A percentile compares a stretch with the other conserved stretches of the same genome.
phyloP scores from a whole-genome alignment of 2,113 vertebrate genomes.

The Petromus typicus region DNA sequence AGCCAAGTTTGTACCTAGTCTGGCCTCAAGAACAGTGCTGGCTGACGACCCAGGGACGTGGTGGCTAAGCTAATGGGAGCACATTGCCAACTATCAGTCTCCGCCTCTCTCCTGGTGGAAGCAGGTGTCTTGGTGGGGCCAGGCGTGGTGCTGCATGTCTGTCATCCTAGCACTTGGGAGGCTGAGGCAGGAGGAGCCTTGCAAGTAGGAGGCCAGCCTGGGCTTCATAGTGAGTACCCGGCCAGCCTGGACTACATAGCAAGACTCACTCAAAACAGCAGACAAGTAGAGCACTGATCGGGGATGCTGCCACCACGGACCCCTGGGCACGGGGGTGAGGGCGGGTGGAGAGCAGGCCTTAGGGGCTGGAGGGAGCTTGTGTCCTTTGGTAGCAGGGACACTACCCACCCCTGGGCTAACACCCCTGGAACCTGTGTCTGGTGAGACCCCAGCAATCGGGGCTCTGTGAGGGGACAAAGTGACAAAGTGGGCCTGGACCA shows the following conservation, averaged over 20 bases:
- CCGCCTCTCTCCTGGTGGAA: too few relatives aligned
- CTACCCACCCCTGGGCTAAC: too few relatives aligned
- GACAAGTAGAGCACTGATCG: not conserved
- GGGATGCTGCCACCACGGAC: rapidly evolving
- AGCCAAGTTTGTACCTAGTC: not conserved
- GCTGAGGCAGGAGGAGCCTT: too few relatives aligned
- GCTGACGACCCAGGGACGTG: not conserved
- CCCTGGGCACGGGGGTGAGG: not conserved
- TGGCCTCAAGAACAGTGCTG: not conserved
- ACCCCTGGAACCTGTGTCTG: not conserved
- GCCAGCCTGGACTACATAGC: not conserved
- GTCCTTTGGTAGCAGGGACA: not conserved
- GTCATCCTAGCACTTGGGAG: too few relatives aligned
- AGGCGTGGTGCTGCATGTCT: too few relatives aligned
- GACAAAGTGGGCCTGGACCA: not conserved
- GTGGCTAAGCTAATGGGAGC: not conserved
- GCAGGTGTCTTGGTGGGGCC: too few relatives aligned
- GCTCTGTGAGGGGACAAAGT: not conserved
- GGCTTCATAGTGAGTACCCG: not conserved
- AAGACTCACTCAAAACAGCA: not conserved
- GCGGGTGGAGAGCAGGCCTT: not conserved
- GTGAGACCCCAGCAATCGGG: not conserved
- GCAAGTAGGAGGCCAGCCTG: not conserved
- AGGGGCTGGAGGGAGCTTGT: not conserved
- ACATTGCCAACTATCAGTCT: too few relatives aligned